Percentiles rank a stretch among this genome's conserved stretches.
These are phyloP conservation scores for Acropora tenuis DNA, from an alignment of 64 coral and sea anemone species.

Conservation along the genomic window DNA sequence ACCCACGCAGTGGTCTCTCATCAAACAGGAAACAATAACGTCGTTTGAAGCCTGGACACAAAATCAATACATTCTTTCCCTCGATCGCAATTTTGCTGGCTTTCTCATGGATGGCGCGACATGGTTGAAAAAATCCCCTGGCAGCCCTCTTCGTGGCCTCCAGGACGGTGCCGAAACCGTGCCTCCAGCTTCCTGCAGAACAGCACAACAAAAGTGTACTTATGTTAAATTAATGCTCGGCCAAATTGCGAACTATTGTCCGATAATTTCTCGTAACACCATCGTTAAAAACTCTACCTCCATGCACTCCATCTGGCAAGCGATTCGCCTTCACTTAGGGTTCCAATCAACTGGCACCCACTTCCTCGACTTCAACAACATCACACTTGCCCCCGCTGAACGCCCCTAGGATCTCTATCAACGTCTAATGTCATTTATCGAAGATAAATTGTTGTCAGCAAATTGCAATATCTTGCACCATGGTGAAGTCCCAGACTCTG, in stretches of 20 bases:
- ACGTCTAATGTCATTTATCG: not conserved
- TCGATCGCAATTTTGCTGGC: not conserved
- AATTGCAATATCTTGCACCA: not conserved
- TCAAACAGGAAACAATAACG: not conserved
- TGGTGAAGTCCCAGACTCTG: not conserved
- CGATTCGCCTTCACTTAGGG: not conserved
- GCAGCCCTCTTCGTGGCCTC: not conserved
- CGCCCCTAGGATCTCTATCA: not conserved
- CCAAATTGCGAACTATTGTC: not conserved
- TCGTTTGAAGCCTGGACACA: not conserved
- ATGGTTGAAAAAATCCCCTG: not conserved
- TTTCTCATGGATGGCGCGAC: not conserved
- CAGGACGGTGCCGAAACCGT: not conserved
- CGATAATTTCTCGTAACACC: not conserved
- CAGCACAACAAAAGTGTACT: not conserved
- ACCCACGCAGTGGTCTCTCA: constrained; percentile 3
- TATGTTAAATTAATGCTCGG: not conserved
- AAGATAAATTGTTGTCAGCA: not conserved
- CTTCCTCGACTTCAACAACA: not conserved
- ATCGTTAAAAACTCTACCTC: not conserved
- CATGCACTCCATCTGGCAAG: constrained; percentile 5
- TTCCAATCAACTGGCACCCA: not conserved
- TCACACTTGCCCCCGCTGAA: not conserved
- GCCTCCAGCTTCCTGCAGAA: not conserved
- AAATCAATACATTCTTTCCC: not conserved